Evolutionary conservation across 2,797 vertebrate species (phyloP).

Genomic region (Champsocephalus esox): DNA sequence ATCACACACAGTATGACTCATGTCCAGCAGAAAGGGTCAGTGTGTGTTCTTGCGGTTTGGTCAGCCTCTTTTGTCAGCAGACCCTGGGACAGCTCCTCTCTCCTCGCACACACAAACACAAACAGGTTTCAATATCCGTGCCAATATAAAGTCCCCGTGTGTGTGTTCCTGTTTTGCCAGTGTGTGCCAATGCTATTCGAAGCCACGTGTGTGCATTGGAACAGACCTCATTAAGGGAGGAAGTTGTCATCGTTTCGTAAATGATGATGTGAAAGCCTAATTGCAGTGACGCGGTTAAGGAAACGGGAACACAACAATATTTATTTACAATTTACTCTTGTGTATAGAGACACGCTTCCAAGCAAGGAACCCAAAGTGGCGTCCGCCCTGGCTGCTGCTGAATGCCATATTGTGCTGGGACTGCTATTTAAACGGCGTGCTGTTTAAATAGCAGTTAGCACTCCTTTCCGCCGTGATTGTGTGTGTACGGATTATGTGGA

Average conservation of each 20-base stretch:
- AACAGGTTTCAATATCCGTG: conserved; percentile 35
- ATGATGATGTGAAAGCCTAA: conserved; percentile 71
- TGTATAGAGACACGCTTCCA: conserved; percentile 60
- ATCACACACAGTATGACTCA: conserved; percentile 78
- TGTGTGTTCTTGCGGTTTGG: conserved; percentile 81
- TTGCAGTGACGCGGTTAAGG: conserved; percentile 63
- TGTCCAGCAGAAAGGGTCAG: conserved; percentile 74
- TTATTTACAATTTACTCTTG: conserved; percentile 73
- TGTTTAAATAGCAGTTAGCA: conserved; percentile 75
- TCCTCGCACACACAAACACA: conserved; percentile 29
- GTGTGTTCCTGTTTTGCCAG: conserved; percentile 42
- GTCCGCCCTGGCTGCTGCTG: conserved; percentile 65
- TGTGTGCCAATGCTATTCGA: conserved; percentile 59
- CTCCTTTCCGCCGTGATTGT: conserved; percentile 60
- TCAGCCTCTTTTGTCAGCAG: conserved; percentile 66
- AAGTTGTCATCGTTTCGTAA: conserved; percentile 74
- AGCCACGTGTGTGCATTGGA: conserved; percentile 57
- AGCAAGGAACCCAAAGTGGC: conserved; percentile 40
- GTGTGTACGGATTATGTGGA: conserved; percentile 26
- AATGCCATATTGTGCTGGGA: conserved; percentile 63
- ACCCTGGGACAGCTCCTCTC: conserved; percentile 38
- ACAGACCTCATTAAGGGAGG: conserved; percentile 65
- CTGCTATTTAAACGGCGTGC: neutral
- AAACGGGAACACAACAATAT: conserved; percentile 68
- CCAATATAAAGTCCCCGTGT: conserved; percentile 22